Percentiles rank a stretch among this genome's conserved stretches.
phyloP scores from a whole-genome alignment of 2,888 invertebrate genomes.

The Polymixis lichenea region DNA sequence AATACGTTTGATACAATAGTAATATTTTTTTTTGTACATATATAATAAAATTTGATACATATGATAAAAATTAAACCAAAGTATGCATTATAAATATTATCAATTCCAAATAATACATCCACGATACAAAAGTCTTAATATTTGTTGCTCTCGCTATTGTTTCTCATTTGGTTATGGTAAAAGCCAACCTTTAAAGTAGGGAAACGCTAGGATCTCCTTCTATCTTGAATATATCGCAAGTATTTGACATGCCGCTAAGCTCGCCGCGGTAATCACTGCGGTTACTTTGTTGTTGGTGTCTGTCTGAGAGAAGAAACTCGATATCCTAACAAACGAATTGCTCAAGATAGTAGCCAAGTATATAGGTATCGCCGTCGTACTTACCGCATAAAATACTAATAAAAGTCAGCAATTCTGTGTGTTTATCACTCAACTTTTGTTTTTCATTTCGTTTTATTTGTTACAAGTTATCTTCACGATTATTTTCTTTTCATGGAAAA shows the following conservation, averaged over 20 bases:
- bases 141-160: background rate
- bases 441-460: constrained; percentile 30
- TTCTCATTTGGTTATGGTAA: background rate
- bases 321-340: constrained; percentile 10
- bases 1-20: background rate
- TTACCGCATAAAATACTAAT: constrained; percentile 45
- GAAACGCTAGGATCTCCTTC: background rate
- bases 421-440: constrained; percentile 52
- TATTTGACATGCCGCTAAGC: background rate
- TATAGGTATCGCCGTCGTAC: background rate
- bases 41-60: no score
- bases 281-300: background rate
- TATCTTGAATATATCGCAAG: background rate
- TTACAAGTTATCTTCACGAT: constrained; percentile 19
- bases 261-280: background rate
- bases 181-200: background rate
- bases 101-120: background rate
- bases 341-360: background rate
- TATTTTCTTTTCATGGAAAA: constrained; percentile 32
- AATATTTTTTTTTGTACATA: background rate
- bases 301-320: constrained; percentile 8
- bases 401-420: constrained; percentile 48
- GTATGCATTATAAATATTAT: no score
- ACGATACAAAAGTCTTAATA: background rate
- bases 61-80: background rate